These are phyloP conservation scores for Eremophila alpestris DNA, from an alignment of 2,797 vertebrate genomes.

Conservation along the genomic window DNA sequence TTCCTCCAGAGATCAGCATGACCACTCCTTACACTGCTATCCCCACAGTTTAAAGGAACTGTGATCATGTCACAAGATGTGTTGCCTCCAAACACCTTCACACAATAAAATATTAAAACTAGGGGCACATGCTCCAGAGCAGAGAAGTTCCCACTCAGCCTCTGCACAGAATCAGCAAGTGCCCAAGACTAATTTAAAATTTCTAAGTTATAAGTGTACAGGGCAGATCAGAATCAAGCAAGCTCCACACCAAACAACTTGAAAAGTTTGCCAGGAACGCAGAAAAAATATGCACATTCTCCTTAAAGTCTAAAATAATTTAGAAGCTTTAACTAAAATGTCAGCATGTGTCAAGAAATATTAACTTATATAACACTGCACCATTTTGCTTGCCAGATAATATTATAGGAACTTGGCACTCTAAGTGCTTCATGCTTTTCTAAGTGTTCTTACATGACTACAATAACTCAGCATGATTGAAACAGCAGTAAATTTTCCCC, in stretches of 20 bases:
- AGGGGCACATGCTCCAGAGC: neutral
- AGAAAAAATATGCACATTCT: neutral
- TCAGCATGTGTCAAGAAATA: slow-evolving; percentile 37
- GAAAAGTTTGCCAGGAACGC: neutral
- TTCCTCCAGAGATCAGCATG: neutral
- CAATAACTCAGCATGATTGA: slow-evolving; percentile 50
- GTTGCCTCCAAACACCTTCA: neutral
- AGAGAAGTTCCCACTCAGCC: neutral
- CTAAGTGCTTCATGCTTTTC: slow-evolving; percentile 29
- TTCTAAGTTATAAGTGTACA: neutral
- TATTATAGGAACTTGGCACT: neutral
- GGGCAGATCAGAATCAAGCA: neutral
- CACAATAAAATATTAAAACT: neutral
- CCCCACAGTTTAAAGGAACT: neutral
- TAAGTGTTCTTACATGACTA: slow-evolving; percentile 42
- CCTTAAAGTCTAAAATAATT: slow-evolving; percentile 40
- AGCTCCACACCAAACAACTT: neutral
- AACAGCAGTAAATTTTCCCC: slow-evolving; percentile 32
- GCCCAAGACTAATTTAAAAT: neutral
- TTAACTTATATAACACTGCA: neutral
- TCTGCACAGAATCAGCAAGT: neutral
- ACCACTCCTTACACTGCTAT: neutral
- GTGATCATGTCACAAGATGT: neutral
- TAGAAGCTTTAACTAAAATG: slow-evolving; percentile 26
- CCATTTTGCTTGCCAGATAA: slow-evolving; percentile 31